Evolutionary conservation across 2,888 invertebrate genomes (phyloP), one percentile per base, ranked within the genome.

Genomic region (Lottia scabra): DNA sequence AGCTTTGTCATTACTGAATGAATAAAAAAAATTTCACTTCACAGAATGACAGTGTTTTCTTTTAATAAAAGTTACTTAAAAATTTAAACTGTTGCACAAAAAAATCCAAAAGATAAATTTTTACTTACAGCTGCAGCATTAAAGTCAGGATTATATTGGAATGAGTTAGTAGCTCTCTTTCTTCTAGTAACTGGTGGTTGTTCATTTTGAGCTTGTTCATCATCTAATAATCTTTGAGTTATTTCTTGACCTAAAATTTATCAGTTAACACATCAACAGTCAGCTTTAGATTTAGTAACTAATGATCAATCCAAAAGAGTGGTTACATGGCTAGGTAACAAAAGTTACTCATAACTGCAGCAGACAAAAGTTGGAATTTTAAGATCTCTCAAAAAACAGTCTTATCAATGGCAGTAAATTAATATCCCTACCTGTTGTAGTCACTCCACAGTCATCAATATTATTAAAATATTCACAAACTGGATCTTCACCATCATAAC

Each of bases 371-470:
- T 8, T 38, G 8, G 38, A 10, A 8, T 38, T 38, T 6, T 4
- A 10, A 38, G 5, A 6, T 5, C 8, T 38, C 5, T 10, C 1
- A 10, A 38, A 38, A 5, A 38, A 5, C 8, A 1, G 38, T 38
- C 30, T 30, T 2, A 30, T 30, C 38, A 38, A 38, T 8, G 15
- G 44, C 4, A 16, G 19, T 10, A 2, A 26, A 69, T 12, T 13
- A 15, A 2, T 16, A n/a, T 16, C 15, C 44, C 63, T 44, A 75
- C 75, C 73, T 63, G 73, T 56, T n/a, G 63, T 15, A 2, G 73
- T 68, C 16, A 78, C 65, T 12, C 71, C 73, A 75, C 80, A 80
- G 38, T 46, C 69, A 23, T 73, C 68, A 43, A 74, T 68, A 71
- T 74, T 67, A 2, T 73, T 70, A 70, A 67, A 72, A 26, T 63